phyloP scores from a whole-genome alignment of 2,113 vertebrate genomes.

The Thunnus maccoyii region DNA sequence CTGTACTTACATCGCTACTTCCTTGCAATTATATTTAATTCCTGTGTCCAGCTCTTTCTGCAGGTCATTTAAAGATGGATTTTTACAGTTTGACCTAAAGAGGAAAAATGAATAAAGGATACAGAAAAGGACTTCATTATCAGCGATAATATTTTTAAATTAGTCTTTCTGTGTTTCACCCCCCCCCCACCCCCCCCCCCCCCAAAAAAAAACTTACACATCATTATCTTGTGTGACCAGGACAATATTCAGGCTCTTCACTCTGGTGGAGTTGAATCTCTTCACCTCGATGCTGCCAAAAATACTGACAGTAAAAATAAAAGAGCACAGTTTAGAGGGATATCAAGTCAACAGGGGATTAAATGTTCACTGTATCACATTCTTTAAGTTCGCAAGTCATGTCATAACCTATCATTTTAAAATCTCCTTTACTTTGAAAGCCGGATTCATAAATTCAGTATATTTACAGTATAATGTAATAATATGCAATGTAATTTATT shows the following conservation, averaged over 20 bases:
- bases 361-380: too few species aligned
- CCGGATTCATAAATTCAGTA: too few species aligned
- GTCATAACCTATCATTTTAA: too few species aligned
- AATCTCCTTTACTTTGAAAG: too few species aligned
- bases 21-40: slow-evolving; percentile 72
- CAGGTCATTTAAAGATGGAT: slow-evolving; percentile 70
- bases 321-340: not conserved
- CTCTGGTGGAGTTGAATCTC: slow-evolving; percentile 75
- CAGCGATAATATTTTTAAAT: not conserved
- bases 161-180: too few species aligned
- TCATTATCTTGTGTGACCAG: slow-evolving; percentile 79
- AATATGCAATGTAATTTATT: too few species aligned
- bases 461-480: too few species aligned
- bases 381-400: too few species aligned
- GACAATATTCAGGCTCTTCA: slow-evolving; percentile 83
- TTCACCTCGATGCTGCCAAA: slow-evolving; percentile 88
- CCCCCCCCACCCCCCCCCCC: too few species aligned
- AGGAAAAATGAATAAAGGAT: not conserved
- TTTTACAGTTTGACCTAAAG: slow-evolving; percentile 71
- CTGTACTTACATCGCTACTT: slow-evolving; percentile 72
- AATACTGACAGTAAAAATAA: slow-evolving; percentile 74
- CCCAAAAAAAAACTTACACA: slow-evolving; percentile 48
- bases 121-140: not conserved
- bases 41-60: slow-evolving; percentile 44
- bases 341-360: not conserved